A percentile compares a stretch with the other conserved stretches of the same genome.
phyloP scores from a whole-genome alignment of 2,888 invertebrate species.

The Eristalis intricaria region DNA sequence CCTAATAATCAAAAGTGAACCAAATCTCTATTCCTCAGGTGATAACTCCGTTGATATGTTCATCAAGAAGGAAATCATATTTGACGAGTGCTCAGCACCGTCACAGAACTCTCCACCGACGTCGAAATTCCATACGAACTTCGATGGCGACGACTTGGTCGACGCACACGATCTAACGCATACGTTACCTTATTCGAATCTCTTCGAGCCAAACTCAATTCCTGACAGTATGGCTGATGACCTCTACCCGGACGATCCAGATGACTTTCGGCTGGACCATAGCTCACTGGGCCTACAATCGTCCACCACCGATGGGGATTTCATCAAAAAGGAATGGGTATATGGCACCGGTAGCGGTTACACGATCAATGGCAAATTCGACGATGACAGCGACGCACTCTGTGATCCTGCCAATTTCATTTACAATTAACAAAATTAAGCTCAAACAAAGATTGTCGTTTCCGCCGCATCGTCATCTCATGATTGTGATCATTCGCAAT shows the following conservation, averaged over 20 bases:
- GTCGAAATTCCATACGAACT: constrained; percentile 80
- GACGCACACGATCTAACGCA: constrained; percentile 80
- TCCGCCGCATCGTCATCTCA: background rate
- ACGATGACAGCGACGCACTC: constrained; percentile 80
- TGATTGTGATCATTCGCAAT: constrained; percentile 8
- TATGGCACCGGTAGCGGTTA: constrained; percentile 79
- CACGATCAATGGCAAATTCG: constrained; percentile 80
- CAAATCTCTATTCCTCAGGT: constrained; percentile 80
- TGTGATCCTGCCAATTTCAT: constrained; percentile 81
- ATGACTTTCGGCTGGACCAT: constrained; percentile 80
- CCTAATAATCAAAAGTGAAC: constrained; percentile 79
- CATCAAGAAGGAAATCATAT: constrained; percentile 80
- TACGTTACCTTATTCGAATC: constrained; percentile 80
- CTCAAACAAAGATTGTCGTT: background rate
- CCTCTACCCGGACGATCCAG: constrained; percentile 80
- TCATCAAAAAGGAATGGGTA: constrained; percentile 81
- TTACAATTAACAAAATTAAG: constrained; percentile 77
- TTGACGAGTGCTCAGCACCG: constrained; percentile 79
- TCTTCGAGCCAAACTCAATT: constrained; percentile 80
- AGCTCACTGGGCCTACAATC: constrained; percentile 80
- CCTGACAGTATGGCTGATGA: constrained; percentile 80
- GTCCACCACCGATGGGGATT: constrained; percentile 80
- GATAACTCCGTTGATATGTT: constrained; percentile 81
- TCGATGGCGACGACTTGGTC: constrained; percentile 79
- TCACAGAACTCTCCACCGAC: constrained; percentile 80